Conservation (phyloP, 2,797 vertebrate genomes). For the Nannoperca australis region DNA sequence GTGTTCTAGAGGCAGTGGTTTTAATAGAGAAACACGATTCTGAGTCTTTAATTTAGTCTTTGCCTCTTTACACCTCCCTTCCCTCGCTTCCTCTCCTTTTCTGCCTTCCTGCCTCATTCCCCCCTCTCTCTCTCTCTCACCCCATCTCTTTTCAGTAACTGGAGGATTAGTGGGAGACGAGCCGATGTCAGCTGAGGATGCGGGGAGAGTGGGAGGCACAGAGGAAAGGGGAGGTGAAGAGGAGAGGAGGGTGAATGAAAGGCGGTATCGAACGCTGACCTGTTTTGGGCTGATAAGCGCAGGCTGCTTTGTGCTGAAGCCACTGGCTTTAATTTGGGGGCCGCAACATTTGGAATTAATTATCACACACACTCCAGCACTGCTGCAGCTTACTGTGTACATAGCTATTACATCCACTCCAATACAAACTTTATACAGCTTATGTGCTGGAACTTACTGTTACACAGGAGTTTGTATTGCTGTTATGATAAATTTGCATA, state of each 20-base stretch:
- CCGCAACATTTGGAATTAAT: conserved; percentile 87
- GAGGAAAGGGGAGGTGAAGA: conserved; percentile 72
- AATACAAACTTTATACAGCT: conserved; percentile 74
- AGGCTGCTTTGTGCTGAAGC: conserved; percentile 80
- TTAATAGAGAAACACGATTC: conserved; percentile 70
- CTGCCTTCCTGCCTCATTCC: conserved; percentile 22
- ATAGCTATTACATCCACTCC: conserved; percentile 73
- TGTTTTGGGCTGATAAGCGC: conserved; percentile 88
- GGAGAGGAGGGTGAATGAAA: conserved; percentile 79
- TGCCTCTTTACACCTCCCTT: conserved; percentile 44
- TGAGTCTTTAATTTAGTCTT: conserved; percentile 67
- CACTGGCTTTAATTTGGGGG: conserved; percentile 85
- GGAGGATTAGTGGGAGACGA: conserved; percentile 83
- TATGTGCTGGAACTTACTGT: conserved; percentile 64
- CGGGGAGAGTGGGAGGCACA: conserved; percentile 65
- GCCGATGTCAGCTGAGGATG: conserved; percentile 82
- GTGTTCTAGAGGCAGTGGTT: conserved; percentile 57
- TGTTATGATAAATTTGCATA: conserved; percentile 56
- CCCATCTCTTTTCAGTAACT: conserved; percentile 83
- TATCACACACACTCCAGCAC: conserved; percentile 79
- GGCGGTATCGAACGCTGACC: conserved; percentile 86
- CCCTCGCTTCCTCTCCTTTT: conserved; percentile 8
- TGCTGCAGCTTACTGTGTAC: conserved; percentile 75
- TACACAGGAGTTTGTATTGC: conserved; percentile 54
- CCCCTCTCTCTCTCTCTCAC: conserved; percentile 45